Percentiles rank a stretch among this genome's conserved stretches.
Conservation (phyloP, 2,113 vertebrate genomes). For the Mungos mungo region DNA sequence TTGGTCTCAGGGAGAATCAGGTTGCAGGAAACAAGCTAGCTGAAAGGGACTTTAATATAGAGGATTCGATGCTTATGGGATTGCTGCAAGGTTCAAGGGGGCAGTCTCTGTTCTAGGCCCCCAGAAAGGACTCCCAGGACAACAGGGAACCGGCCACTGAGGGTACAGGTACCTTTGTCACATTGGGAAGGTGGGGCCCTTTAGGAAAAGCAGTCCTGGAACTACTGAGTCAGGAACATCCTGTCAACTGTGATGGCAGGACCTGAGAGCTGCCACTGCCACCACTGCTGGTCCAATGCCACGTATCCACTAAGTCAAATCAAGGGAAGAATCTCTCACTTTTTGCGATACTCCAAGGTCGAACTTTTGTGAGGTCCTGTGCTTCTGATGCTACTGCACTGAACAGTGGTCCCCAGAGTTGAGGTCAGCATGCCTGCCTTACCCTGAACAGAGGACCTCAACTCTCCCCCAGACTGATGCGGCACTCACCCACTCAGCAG, state of each 20-base stretch:
- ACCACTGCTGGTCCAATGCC: accelerated
- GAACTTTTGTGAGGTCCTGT: accelerated
- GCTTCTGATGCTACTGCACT: not conserved
- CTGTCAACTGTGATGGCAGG: not conserved
- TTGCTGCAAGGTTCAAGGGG: not conserved
- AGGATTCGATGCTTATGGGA: not conserved
- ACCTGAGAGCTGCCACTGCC: not conserved
- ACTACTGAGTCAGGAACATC: not conserved
- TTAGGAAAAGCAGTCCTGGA: not conserved
- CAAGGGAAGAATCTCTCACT: not conserved
- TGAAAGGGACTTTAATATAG: not conserved
- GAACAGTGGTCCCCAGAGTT: not conserved
- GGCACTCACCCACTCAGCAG: not conserved
- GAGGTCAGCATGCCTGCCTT: not conserved
- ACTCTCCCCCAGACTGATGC: accelerated
- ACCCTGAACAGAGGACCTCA: not conserved
- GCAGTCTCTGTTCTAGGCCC: not conserved
- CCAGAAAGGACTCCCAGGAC: not conserved
- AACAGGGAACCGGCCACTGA: not conserved
- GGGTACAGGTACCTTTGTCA: not conserved
- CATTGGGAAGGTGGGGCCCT: accelerated
- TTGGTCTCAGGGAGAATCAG: not conserved
- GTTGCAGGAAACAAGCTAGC: not conserved
- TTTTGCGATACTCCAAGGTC: not conserved
- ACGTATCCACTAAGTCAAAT: not conserved